Percentiles rank a stretch among this genome's conserved stretches.
Conservation (phyloP, 2,888 invertebrate genomes). For the Ophion slaviceki region DNA sequence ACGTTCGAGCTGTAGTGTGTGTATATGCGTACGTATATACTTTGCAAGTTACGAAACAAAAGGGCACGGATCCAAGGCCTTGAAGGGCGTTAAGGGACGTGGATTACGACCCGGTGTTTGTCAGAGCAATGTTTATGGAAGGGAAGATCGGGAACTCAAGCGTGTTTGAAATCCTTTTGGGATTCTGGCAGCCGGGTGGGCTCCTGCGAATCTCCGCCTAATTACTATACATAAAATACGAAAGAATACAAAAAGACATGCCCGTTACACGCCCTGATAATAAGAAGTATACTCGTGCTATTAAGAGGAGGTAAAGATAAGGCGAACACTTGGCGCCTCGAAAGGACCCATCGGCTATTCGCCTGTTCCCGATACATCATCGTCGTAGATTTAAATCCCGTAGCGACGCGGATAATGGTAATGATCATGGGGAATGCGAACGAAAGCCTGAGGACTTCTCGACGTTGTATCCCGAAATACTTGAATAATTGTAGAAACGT, state of each 20-base stretch:
- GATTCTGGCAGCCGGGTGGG: constrained; percentile 70
- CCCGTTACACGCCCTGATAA: constrained; percentile 69
- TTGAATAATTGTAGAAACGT: constrained; percentile 13
- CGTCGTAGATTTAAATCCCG: constrained; percentile 17
- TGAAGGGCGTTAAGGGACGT: background rate
- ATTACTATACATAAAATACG: constrained; percentile 77
- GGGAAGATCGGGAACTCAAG: constrained; percentile 45
- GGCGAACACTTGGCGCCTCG: constrained; percentile 73
- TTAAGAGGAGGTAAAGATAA: constrained; percentile 55
- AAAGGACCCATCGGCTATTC: constrained; percentile 61
- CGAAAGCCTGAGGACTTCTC: background rate
- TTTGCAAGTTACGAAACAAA: constrained; percentile 8
- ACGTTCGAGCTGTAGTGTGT: constrained; percentile 71
- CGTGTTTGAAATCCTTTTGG: constrained; percentile 32
- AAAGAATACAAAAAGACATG: constrained; percentile 54
- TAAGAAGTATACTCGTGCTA: constrained; percentile 67
- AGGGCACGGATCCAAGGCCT: background rate
- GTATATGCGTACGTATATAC: background rate
- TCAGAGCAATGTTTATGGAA: background rate
- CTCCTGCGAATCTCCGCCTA: constrained; percentile 72
- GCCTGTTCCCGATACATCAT: constrained; percentile 57
- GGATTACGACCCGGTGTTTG: constrained; percentile 6
- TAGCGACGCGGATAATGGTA: constrained; percentile 16
- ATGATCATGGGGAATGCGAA: constrained; percentile 3
- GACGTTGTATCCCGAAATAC: background rate